Evolutionary conservation across 2,888 invertebrate species (phyloP).

Genomic region (Stenolophus ochropezus): DNA sequence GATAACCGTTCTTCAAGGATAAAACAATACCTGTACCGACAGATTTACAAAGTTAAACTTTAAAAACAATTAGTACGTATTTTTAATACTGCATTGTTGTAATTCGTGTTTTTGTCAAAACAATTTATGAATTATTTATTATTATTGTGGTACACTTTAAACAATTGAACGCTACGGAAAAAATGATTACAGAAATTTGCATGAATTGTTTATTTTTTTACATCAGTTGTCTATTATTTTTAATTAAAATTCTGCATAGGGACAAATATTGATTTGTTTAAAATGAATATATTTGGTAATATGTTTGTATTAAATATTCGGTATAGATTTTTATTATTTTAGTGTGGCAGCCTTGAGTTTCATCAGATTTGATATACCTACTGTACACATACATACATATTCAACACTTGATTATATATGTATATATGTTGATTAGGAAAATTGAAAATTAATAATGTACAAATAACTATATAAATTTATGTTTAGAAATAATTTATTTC

Average conservation of each 20-base stretch:
- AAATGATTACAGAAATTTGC: no score
- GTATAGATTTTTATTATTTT: slow-evolving; percentile 10
- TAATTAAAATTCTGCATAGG: neutral
- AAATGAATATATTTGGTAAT: neutral
- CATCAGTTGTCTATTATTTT: neutral
- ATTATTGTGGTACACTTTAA: no score
- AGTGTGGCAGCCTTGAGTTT: neutral
- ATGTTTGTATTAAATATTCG: neutral
- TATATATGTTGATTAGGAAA: neutral
- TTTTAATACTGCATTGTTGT: neutral
- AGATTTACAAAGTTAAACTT: neutral
- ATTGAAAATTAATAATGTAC: neutral
- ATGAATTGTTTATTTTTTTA: no score
- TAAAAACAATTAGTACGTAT: neutral
- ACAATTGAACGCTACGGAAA: no score
- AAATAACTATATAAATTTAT: neutral
- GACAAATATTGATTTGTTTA: neutral
- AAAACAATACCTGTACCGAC: neutral
- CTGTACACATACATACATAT: neutral
- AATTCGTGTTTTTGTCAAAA: no score
- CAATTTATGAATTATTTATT: no score
- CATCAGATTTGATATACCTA: slow-evolving; percentile 5
- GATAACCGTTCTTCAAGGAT: neutral
- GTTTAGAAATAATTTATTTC: no score
- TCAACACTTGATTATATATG: slow-evolving; percentile 1